A percentile compares a stretch with the other conserved stretches of the same genome.
These are phyloP conservation scores for Agrotis ipsilon DNA, from an alignment of 2,888 invertebrate genomes.

Conservation along the genomic window DNA sequence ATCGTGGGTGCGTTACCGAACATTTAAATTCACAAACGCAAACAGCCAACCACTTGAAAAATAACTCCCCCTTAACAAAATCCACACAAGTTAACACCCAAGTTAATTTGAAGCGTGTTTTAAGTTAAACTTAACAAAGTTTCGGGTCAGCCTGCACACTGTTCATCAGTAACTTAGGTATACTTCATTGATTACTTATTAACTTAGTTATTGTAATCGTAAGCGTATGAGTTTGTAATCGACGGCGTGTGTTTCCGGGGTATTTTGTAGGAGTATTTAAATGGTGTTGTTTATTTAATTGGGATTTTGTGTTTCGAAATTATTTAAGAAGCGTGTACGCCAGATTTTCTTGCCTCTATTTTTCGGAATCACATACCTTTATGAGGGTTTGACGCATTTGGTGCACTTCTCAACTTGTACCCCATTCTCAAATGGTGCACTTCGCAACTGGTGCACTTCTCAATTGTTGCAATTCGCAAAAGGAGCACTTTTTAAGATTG, in stretches of 20 bases:
- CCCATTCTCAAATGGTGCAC: too few relatives aligned
- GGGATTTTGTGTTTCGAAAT: background rate
- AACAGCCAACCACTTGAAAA: too few relatives aligned
- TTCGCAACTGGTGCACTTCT: too few relatives aligned
- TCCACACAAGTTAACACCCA: conserved; percentile 59
- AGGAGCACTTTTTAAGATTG: too few relatives aligned
- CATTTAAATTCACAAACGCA: too few relatives aligned
- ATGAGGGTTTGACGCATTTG: too few relatives aligned
- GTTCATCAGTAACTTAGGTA: conserved; percentile 36
- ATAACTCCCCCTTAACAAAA: conserved; percentile 64
- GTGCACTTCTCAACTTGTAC: too few relatives aligned
- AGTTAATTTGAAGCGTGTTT: conserved; percentile 60
- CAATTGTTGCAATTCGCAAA: too few relatives aligned
- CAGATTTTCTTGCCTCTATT: too few relatives aligned
- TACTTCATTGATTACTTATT: conserved; percentile 45
- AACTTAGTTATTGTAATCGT: conserved; percentile 2
- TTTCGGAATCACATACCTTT: too few relatives aligned
- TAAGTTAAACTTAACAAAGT: conserved; percentile 74
- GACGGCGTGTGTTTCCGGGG: conserved; percentile 21
- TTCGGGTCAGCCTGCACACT: conserved; percentile 68
- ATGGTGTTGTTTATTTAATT: conserved; percentile 23
- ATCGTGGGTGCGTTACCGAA: too few relatives aligned
- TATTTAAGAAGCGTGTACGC: background rate
- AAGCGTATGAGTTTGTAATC: background rate
- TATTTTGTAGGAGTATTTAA: background rate